Evolutionary conservation across 2,797 vertebrate species (phyloP).

Genomic region (Dendrocincla tyrannina): DNA sequence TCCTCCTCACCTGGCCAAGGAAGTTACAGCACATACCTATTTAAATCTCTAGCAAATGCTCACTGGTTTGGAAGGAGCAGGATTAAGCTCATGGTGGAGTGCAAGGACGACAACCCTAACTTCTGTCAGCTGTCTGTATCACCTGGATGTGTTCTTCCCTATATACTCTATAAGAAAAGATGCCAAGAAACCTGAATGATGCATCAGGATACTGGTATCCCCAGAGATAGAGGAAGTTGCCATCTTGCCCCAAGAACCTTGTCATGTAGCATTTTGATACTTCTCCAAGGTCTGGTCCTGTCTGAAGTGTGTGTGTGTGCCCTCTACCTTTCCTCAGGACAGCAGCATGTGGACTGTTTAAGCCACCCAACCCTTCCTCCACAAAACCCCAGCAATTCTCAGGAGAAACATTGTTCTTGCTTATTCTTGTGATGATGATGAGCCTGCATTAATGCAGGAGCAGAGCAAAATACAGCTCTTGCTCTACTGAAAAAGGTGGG

Average conservation of each 20-base stretch:
- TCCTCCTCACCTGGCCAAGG: background rate
- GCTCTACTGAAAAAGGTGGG: background rate
- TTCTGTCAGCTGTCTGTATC: background rate
- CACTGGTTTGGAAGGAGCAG: background rate
- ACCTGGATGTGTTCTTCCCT: background rate
- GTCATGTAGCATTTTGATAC: background rate
- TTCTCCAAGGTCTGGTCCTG: background rate
- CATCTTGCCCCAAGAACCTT: background rate
- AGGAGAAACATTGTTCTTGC: background rate
- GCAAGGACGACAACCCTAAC: background rate
- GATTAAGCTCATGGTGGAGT: background rate
- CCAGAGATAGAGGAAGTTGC: background rate
- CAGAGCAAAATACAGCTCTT: background rate
- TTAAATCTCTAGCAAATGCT: background rate
- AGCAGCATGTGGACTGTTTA: background rate
- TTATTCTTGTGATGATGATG: background rate
- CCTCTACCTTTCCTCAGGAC: background rate
- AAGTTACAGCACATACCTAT: background rate
- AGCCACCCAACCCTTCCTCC: fast-evolving
- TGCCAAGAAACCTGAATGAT: background rate
- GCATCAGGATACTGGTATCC: background rate
- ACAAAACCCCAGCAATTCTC: background rate
- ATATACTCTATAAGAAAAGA: background rate
- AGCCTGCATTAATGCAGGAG: background rate
- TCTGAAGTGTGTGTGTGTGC: background rate